These are phyloP conservation scores for Parascotia fuliginaria DNA, from an alignment of 2,888 invertebrate genomes.

Conservation along the genomic window DNA sequence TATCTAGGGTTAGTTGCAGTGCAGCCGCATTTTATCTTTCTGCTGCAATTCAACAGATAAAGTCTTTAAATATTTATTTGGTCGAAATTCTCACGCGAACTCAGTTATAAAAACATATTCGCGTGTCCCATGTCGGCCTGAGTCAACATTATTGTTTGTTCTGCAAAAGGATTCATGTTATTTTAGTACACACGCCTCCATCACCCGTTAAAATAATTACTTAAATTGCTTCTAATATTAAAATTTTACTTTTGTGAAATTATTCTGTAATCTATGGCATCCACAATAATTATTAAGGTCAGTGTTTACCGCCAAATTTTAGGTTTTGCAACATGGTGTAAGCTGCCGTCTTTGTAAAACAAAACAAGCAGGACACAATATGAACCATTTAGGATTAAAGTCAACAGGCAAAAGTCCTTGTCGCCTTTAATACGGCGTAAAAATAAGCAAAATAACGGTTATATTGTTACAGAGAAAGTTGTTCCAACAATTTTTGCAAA, in stretches of 20 bases:
- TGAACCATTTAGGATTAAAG: background rate
- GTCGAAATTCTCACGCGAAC: constrained; percentile 30
- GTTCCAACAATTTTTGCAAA: constrained; percentile 26
- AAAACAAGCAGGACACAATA: background rate
- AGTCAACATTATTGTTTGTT: constrained; percentile 11
- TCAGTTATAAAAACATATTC: constrained; percentile 35
- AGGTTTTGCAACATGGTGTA: too few species aligned
- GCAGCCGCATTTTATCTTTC: too few species aligned
- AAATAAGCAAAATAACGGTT: constrained; percentile 30
- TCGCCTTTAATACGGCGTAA: constrained; percentile 1
- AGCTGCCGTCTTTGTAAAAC: background rate
- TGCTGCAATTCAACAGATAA: too few species aligned
- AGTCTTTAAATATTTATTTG: background rate
- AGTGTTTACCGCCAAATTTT: too few species aligned
- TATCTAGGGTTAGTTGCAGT: too few species aligned
- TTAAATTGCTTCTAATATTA: background rate
- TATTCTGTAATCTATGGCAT: too few species aligned
- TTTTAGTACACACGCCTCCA: constrained; percentile 31
- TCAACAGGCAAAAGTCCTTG: background rate
- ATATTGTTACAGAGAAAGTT: constrained; percentile 26
- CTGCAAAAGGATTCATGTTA: constrained; percentile 30
- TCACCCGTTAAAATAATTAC: constrained; percentile 3
- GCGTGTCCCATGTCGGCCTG: constrained; percentile 23
- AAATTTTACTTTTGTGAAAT: too few species aligned
- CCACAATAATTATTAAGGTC: too few species aligned